A percentile compares a stretch with the other conserved stretches of the same genome.
These are phyloP conservation scores for Ooceraea biroi DNA, from an alignment of 1,140 invertebrate genomes.

Conservation along the genomic window DNA sequence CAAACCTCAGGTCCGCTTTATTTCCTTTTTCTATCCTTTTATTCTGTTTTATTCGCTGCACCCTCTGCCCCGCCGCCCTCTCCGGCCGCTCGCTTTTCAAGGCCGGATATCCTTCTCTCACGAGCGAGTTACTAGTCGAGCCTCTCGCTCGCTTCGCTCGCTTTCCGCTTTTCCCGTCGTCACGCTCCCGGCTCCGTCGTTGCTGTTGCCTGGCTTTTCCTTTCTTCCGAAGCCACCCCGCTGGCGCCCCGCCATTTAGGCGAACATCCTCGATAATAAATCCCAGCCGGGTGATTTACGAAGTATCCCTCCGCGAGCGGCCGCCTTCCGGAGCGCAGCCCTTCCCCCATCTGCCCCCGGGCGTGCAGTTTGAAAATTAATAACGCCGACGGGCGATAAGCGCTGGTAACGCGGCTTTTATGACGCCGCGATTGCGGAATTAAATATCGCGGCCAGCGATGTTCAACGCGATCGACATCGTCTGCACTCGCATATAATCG, in stretches of 20 bases:
- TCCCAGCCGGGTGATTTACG: constrained; percentile 67
- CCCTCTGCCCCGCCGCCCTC: not conserved
- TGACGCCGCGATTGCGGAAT: constrained; percentile 39
- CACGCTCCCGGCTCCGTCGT: too few species aligned
- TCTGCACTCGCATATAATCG: not conserved
- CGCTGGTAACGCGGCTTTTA: constrained; percentile 47
- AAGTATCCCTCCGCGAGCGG: constrained; percentile 35
- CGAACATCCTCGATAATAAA: constrained; percentile 70
- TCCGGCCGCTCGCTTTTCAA: constrained; percentile 43
- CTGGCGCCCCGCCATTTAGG: constrained; percentile 46
- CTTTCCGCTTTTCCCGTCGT: constrained; percentile 32
- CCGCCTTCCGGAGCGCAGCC: constrained; percentile 43
- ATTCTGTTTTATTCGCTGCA: not conserved
- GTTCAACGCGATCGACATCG: not conserved
- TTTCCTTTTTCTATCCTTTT: not conserved
- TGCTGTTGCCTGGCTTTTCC: constrained; percentile 39
- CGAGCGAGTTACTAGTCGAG: constrained; percentile 29
- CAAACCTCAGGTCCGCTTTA: constrained; percentile 6
- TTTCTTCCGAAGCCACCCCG: constrained; percentile 40
- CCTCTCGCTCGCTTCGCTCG: constrained; percentile 18
- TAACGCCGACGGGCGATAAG: constrained; percentile 51
- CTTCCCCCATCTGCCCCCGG: not conserved
- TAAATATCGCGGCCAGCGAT: constrained; percentile 35
- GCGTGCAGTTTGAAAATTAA: constrained; percentile 57
- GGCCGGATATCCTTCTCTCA: constrained; percentile 60